Base-by-base conservation (phyloP, 2,113 vertebrate species). In the Peromyscus leucopus region DNA sequence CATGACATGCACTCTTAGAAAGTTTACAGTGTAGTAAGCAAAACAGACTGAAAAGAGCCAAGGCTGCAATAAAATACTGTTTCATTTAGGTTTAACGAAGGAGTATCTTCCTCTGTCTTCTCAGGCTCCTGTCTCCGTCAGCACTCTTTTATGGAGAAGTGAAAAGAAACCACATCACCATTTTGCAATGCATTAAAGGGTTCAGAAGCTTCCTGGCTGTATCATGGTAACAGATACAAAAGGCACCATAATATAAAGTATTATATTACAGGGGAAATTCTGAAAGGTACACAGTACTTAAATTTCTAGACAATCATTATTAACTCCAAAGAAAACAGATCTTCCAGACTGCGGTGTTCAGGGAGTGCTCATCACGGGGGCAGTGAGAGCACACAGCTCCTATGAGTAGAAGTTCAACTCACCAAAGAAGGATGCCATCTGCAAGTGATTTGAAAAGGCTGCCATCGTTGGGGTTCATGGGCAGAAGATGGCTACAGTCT, bases 361-460 rank as follows among this genome's bases (percentile, higher is more conserved):
- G 4, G 39, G 42, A 90, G 48, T 26, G 2, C 4, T 57, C 28
- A 8, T 61, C 46, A 69, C 2, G 7, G 22, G 24, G 11, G 33
- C 28, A 61, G 5, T 19, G 39, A 90, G 48, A 86, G 72, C 26
- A 31, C 1, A 51, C 31, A 1, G 48, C 31, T 59, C 24, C 57
- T 17, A 24, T n/a, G 55, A 82, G 10, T 48, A 42, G 88, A 5
- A 7, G 12, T 13, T 88, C 46, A 84, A 98, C 99, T 99, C 98
- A 99, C 99, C 99, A 99, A 90, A 99, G 98, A 39, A 99, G 98
- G 96, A 99, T 99, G 96, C 99, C 99, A 96, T 99, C 99, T 24
- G 99, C 99, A 87, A 99, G 99, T 2, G 99, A 99, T 91, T 98
- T 99, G 98, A 99, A 99, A 89, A 99, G 99, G 96, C 99, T 99